Conservation (phyloP, 2,888 invertebrate genomes). For the Caenorhabditis doughertyi region DNA sequence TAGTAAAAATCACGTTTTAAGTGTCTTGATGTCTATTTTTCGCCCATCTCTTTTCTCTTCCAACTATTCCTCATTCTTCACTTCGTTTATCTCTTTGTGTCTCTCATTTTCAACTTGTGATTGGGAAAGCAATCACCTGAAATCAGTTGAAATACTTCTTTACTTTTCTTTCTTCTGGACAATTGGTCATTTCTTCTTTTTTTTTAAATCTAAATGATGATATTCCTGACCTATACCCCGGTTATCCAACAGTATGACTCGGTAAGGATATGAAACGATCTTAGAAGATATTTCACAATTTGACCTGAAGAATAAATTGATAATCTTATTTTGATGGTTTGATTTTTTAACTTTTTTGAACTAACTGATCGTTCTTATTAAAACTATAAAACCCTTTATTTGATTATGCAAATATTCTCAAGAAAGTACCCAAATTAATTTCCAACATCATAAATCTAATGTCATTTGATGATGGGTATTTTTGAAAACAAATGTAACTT, state of each 20-base stretch:
- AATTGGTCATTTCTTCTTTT: neutral
- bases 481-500: constrained; percentile 10
- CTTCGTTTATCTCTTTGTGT: constrained; percentile 18
- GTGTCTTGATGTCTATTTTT: constrained; percentile 28
- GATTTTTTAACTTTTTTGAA: too few relatives aligned
- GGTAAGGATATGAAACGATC: constrained; percentile 15
- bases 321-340: constrained; percentile 7
- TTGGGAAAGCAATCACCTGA: constrained; percentile 36
- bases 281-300: neutral
- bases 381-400: neutral
- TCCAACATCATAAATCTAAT: constrained; percentile 2
- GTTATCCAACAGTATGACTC: constrained; percentile 55
- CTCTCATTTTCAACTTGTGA: constrained; percentile 18
- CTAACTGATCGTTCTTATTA: neutral
- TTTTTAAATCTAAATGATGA: constrained; percentile 34
- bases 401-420: neutral
- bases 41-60: constrained; percentile 4
- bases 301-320: neutral
- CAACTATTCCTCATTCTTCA: constrained; percentile 13
- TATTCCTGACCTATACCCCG: constrained; percentile 52
- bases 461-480: neutral
- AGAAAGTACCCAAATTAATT: neutral
- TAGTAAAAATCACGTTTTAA: constrained; percentile 61
- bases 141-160: constrained; percentile 25
- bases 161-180: neutral